Conservation (phyloP, 53 echinoderm and acorn worm species). For the Astropecten irregularis region DNA sequence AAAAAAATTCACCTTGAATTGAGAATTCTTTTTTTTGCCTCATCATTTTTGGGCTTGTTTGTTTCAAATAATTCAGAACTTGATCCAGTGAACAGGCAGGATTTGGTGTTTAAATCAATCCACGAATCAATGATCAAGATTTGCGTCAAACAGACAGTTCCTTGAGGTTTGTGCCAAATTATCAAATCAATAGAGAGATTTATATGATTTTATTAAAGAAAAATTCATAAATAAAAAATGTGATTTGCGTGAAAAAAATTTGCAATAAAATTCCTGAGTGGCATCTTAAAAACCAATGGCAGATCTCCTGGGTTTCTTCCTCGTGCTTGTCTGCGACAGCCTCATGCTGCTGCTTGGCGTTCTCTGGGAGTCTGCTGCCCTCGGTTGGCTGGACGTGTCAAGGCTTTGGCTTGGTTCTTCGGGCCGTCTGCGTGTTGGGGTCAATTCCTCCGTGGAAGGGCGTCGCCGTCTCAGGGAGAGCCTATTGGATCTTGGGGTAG, state of each 20-base stretch:
- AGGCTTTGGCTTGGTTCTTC: conserved; percentile 21
- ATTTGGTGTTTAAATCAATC: no score
- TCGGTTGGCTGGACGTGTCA: background rate
- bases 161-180: no score
- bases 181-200: no score
- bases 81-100: no score
- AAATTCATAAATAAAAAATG: background rate
- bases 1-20: no score
- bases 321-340: background rate
- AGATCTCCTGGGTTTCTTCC: background rate
- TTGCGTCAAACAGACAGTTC: no score
- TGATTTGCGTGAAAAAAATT: background rate
- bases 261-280: background rate
- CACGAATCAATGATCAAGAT: background rate
- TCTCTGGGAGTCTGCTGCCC: conserved; percentile 23
- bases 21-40: no score
- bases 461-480: no score
- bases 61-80: no score
- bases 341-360: background rate
- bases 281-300: conserved; percentile 17
- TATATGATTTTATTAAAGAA: background rate
- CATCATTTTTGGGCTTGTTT: no score
- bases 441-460: no score
- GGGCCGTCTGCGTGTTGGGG: no score
- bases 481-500: background rate